A percentile compares a stretch with the other conserved stretches of the same genome.
These are phyloP conservation scores for Sussaba pulchella DNA, from an alignment of 2,888 invertebrate species.

Conservation along the genomic window DNA sequence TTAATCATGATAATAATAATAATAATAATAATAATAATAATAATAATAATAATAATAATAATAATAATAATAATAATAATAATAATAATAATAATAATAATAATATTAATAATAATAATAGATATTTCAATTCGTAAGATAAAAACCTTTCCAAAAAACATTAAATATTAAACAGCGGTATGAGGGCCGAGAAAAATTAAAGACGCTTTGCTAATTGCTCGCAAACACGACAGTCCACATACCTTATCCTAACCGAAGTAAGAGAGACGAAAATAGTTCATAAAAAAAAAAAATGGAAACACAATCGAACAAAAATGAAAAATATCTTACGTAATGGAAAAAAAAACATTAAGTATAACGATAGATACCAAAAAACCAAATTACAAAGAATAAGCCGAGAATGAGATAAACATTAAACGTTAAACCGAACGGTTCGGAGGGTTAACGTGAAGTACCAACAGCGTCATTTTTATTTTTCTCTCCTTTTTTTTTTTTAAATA, in stretches of 20 bases:
- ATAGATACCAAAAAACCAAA: slow-evolving; percentile 70
- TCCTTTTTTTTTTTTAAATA: slow-evolving; percentile 1
- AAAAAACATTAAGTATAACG: slow-evolving; percentile 67
- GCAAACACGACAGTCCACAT: slow-evolving; percentile 26
- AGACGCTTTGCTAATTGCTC: slow-evolving; percentile 66
- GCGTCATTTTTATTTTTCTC: slow-evolving; percentile 45
- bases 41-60: slow-evolving; percentile 66
- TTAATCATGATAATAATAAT: slow-evolving; percentile 57
- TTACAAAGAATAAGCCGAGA: slow-evolving; percentile 58
- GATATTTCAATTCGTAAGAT: slow-evolving; percentile 65
- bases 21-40: too few species aligned
- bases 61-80: slow-evolving; percentile 68
- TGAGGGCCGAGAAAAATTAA: slow-evolving; percentile 54
- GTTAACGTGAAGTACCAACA: slow-evolving; percentile 64
- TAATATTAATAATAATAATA: slow-evolving; percentile 69
- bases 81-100: slow-evolving; percentile 67
- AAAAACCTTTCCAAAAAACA: slow-evolving; percentile 72
- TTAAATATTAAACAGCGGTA: slow-evolving; percentile 69
- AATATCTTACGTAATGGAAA: slow-evolving; percentile 66
- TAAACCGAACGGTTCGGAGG: slow-evolving; percentile 54
- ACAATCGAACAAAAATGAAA: slow-evolving; percentile 49
- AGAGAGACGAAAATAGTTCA: slow-evolving; percentile 63
- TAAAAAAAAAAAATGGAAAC: slow-evolving; percentile 49
- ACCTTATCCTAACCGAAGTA: slow-evolving; percentile 60
- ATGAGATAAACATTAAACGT: slow-evolving; percentile 42